These are phyloP conservation scores for Thymallus thymallus DNA, from an alignment of 2,113 vertebrate genomes.

Conservation along the genomic window DNA sequence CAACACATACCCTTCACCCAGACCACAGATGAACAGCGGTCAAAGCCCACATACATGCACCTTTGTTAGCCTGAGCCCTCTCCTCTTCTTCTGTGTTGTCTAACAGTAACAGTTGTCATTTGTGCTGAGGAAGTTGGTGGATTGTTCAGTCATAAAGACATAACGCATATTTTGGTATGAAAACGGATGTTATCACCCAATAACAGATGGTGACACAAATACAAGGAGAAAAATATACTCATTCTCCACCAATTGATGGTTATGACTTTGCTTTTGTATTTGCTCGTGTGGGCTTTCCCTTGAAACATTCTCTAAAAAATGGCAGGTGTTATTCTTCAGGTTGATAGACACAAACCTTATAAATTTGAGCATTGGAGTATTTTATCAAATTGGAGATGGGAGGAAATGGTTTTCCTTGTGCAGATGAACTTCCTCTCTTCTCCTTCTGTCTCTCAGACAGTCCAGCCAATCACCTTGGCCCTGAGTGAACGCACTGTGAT, in stretches of 20 bases:
- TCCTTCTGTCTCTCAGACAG: not conserved
- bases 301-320: not conserved
- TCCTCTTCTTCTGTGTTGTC: not conserved
- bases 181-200: not conserved
- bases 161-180: not conserved
- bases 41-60: not conserved
- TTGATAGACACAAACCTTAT: not conserved
- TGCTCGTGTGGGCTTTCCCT: not conserved
- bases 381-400: not conserved
- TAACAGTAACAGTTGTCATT: not conserved
- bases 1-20: not conserved
- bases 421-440: not conserved
- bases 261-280: not conserved
- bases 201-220: slow-evolving; percentile 1
- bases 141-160: not conserved
- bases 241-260: not conserved
- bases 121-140: not conserved
- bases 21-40: not conserved
- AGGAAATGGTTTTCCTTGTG: not conserved
- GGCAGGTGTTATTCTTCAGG: not conserved
- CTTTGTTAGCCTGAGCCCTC: not conserved
- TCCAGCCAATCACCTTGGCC: slow-evolving; percentile 13
- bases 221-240: not conserved
- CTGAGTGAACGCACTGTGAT: slow-evolving; percentile 18
- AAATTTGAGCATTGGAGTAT: not conserved